phyloP scores from a whole-genome alignment of 2,113 vertebrate species.

The Gallinago paraguaiae region DNA sequence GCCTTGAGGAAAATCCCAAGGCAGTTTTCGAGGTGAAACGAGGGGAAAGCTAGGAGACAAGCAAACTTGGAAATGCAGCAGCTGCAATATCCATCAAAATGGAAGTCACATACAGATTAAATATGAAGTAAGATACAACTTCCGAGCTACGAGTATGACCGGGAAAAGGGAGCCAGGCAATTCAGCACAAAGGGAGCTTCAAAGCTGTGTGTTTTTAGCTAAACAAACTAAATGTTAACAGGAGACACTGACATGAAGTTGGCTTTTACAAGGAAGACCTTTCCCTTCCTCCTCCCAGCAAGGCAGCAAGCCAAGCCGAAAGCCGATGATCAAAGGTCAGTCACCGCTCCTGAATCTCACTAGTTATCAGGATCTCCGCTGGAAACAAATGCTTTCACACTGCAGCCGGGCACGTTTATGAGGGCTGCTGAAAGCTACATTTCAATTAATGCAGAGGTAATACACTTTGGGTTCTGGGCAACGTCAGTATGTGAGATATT shows the following conservation, averaged over 20 bases:
- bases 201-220: neutral
- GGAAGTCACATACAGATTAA: conserved; percentile 18
- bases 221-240: conserved; percentile 40
- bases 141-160: neutral
- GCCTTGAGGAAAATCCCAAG: neutral
- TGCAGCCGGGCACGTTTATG: neutral
- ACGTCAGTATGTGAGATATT: conserved; percentile 3
- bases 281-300: conserved; percentile 13
- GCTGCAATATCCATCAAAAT: conserved; percentile 5
- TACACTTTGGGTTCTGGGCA: neutral
- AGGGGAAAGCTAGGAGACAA: neutral
- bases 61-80: neutral
- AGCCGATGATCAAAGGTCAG: conserved; percentile 53
- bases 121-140: conserved; percentile 8
- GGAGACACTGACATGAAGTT: conserved; percentile 23
- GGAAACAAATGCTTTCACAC: conserved; percentile 53
- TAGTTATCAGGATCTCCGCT: conserved; percentile 31
- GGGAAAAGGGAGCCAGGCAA: neutral
- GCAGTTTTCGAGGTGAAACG: neutral
- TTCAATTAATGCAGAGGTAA: conserved; percentile 34
- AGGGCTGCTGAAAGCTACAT: conserved; percentile 48
- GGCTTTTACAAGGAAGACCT: conserved; percentile 42
- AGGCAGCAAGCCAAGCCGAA: conserved; percentile 35
- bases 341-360: conserved; percentile 14
- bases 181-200: neutral